Conservation (phyloP, 2,797 vertebrate genomes). For the Mus spretus region DNA sequence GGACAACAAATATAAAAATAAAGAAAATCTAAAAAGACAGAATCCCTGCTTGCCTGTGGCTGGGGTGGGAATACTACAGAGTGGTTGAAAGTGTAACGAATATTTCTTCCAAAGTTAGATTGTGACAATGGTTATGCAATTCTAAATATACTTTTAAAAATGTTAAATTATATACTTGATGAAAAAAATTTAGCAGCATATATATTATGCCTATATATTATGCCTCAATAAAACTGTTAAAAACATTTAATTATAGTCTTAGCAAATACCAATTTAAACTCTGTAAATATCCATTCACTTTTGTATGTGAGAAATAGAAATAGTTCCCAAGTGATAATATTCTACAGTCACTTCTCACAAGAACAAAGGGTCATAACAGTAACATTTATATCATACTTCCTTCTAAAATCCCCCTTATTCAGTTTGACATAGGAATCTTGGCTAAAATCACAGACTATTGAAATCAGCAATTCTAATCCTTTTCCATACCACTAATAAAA, state of each 20-base stretch:
- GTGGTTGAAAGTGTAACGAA: neutral
- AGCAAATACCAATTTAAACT: slow-evolving; percentile 40
- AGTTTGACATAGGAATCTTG: slow-evolving; percentile 50
- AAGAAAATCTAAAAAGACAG: neutral
- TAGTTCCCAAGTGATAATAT: slow-evolving; percentile 29
- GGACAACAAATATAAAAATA: slow-evolving; percentile 8
- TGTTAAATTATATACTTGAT: slow-evolving; percentile 23
- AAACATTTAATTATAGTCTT: slow-evolving; percentile 20
- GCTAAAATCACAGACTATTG: slow-evolving; percentile 7
- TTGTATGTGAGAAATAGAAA: slow-evolving; percentile 49
- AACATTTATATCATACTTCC: neutral
- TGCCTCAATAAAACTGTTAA: neutral
- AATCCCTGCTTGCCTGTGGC: neutral
- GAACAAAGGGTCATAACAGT: neutral
- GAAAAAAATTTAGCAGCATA: neutral
- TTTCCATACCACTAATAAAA: neutral
- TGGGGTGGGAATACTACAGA: neutral
- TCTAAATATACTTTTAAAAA: neutral
- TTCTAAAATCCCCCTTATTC: neutral
- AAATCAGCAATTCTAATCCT: neutral
- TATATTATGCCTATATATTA: neutral
- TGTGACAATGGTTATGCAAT: neutral
- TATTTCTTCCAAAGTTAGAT: slow-evolving; percentile 56
- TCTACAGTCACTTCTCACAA: slow-evolving; percentile 31
- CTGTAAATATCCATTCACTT: neutral